phyloP scores from a whole-genome alignment of 2,888 invertebrate genomes.

The Psylliodes chrysocephalus region DNA sequence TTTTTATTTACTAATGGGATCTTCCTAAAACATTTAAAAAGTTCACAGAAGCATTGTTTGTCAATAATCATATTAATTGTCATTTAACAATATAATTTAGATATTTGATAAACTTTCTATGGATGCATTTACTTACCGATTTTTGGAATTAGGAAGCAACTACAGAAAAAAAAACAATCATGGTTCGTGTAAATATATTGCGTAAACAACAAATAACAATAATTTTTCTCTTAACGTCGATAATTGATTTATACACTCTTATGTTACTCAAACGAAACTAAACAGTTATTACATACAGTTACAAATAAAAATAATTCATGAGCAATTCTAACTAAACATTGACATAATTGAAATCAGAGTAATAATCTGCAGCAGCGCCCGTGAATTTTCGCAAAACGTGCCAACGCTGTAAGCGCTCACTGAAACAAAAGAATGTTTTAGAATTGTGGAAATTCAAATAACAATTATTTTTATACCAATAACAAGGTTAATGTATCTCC shows the following conservation, averaged over 20 bases:
- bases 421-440: slow-evolving; percentile 32
- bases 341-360: slow-evolving; percentile 25
- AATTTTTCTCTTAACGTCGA: slow-evolving; percentile 28
- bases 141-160: no score
- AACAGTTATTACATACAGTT: slow-evolving; percentile 17
- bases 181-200: slow-evolving; percentile 36
- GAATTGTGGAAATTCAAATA: no score
- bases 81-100: no score
- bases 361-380: slow-evolving; percentile 19
- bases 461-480: no score
- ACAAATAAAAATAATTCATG: slow-evolving; percentile 9
- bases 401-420: slow-evolving; percentile 28
- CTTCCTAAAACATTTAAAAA: no score
- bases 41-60: no score
- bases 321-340: slow-evolving; percentile 30
- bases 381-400: slow-evolving; percentile 16
- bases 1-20: no score
- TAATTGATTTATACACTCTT: slow-evolving; percentile 28
- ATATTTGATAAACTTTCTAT: no score
- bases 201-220: slow-evolving; percentile 36
- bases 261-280: slow-evolving; percentile 5
- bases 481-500: no score
- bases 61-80: no score
- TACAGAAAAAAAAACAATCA: slow-evolving; percentile 32
- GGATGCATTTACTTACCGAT: no score